Evolutionary conservation across 2,888 invertebrate species (phyloP).

Genomic region (Epirrhoe alternata): DNA sequence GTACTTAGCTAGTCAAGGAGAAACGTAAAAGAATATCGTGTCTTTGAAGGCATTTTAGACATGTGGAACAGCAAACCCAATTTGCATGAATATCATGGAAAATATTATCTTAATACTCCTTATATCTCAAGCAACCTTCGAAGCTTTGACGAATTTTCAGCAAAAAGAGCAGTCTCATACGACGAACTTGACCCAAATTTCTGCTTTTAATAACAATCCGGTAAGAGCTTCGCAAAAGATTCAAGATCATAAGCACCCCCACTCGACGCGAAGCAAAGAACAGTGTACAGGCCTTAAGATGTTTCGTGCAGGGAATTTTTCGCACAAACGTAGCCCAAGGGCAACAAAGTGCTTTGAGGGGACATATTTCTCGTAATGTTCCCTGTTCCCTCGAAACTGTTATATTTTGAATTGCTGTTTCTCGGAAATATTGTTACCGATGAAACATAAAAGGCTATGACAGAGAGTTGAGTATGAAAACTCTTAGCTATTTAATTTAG

Average conservation of each 20-base stretch:
- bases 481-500: not conserved
- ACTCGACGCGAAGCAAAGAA: slow-evolving; percentile 18
- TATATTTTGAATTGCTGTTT: slow-evolving; percentile 7
- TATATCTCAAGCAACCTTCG: not conserved
- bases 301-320: slow-evolving; percentile 19
- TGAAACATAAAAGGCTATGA: too few species aligned
- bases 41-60: not conserved
- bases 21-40: not conserved
- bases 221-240: slow-evolving; percentile 16
- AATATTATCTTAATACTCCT: not conserved
- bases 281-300: slow-evolving; percentile 19
- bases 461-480: too few species aligned
- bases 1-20: not conserved
- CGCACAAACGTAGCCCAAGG: slow-evolving; percentile 34
- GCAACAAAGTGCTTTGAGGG: slow-evolving; percentile 28
- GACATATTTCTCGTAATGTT: slow-evolving; percentile 20
- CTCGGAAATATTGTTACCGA: not conserved
- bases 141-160: not conserved
- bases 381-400: slow-evolving; percentile 13
- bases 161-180: slow-evolving; percentile 1
- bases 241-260: slow-evolving; percentile 15
- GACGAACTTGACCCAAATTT: slow-evolving; percentile 19
- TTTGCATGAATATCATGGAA: not conserved
- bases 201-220: slow-evolving; percentile 10
- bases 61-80: too few species aligned